Percentiles rank a stretch among this genome's conserved stretches.
phyloP scores from a whole-genome alignment of 2,113 vertebrate genomes.

The Phaethon lepturus region DNA sequence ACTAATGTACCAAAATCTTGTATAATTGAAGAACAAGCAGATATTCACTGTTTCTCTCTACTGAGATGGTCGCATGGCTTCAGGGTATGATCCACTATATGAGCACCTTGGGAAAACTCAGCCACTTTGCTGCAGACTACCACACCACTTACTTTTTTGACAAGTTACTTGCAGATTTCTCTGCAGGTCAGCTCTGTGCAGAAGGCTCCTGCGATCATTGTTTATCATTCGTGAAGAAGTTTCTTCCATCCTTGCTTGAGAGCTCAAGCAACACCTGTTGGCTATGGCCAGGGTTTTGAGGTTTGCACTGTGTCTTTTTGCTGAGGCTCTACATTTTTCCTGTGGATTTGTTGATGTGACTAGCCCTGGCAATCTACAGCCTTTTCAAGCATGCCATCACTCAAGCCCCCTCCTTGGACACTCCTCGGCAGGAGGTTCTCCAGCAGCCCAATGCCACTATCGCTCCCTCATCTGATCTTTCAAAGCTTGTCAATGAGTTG shows the following conservation, averaged over 20 bases:
- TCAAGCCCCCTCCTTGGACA: background rate
- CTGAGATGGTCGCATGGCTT: background rate
- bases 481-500: background rate
- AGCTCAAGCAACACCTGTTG: background rate
- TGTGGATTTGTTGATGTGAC: background rate
- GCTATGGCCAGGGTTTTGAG: background rate
- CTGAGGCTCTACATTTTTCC: background rate
- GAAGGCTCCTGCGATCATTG: background rate
- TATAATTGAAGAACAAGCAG: background rate
- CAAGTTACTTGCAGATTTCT: background rate
- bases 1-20: background rate
- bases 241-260: background rate
- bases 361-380: background rate
- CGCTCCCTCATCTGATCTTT: background rate
- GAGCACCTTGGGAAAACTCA: background rate
- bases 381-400: background rate
- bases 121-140: background rate
- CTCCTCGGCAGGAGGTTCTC: background rate
- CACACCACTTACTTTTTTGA: background rate
- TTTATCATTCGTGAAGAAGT: background rate
- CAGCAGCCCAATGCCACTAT: background rate
- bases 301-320: background rate
- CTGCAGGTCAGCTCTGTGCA: background rate
- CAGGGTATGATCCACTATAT: background rate
- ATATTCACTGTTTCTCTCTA: background rate